phyloP scores from a whole-genome alignment of 2,888 invertebrate genomes.

The Venusia cambrica region DNA sequence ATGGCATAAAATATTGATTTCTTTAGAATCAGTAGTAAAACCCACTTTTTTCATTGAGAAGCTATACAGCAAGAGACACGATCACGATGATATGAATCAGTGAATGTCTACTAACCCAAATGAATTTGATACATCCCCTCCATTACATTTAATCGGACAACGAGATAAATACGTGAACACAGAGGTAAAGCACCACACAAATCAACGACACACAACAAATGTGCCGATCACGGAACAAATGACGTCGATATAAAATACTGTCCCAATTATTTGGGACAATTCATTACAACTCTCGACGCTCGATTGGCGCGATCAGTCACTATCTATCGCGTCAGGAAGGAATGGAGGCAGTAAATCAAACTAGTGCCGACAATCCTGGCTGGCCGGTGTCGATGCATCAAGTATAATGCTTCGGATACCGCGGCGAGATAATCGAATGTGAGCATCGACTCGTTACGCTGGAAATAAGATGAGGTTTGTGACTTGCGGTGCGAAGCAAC shows the following conservation, averaged over 20 bases:
- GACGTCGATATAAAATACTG: conserved; percentile 76
- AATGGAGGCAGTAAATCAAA: conserved; percentile 76
- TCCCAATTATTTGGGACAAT: conserved; percentile 80
- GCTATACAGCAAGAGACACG: too few species aligned
- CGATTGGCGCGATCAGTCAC: conserved; percentile 64
- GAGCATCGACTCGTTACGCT: conserved; percentile 80
- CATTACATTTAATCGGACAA: conserved; percentile 37
- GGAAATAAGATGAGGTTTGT: conserved; percentile 77
- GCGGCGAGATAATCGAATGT: conserved; percentile 79
- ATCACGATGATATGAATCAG: conserved; percentile 4
- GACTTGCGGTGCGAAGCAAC: conserved; percentile 44
- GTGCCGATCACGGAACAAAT: conserved; percentile 74
- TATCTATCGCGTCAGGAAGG: conserved; percentile 70
- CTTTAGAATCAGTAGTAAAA: too few species aligned
- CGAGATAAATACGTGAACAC: conserved; percentile 53
- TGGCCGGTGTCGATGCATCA: conserved; percentile 78
- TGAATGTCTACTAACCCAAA: conserved; percentile 9
- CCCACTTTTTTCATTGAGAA: too few species aligned
- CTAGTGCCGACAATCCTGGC: conserved; percentile 73
- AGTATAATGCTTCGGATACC: conserved; percentile 80
- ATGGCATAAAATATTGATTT: too few species aligned
- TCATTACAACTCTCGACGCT: conserved; percentile 75
- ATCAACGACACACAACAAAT: conserved; percentile 71
- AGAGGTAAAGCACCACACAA: conserved; percentile 72
- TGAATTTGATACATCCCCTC: conserved; percentile 14